A percentile compares a stretch with the other conserved stretches of the same genome.
phyloP scores from a whole-genome alignment of 2,888 invertebrate species.

The Didymodactylos carnosus region DNA sequence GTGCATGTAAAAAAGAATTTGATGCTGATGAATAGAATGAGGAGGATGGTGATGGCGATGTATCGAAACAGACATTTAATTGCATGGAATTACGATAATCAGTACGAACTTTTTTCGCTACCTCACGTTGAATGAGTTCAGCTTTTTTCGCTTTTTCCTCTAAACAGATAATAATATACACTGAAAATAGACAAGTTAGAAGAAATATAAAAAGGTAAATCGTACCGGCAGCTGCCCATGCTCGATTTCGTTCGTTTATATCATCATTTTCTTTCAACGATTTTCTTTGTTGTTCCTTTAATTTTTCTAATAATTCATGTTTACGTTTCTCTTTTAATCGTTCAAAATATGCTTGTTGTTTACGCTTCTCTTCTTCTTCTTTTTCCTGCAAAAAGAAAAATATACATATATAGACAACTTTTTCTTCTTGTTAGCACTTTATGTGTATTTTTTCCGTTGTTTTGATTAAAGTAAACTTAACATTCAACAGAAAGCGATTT shows the following conservation, averaged over 20 bases:
- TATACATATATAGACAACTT: too few species aligned
- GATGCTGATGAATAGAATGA: too few species aligned
- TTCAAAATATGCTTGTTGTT: not conserved
- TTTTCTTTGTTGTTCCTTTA: slow-evolving; percentile 13
- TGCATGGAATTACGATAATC: slow-evolving; percentile 16
- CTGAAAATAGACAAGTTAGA: not conserved
- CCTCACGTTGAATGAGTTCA: slow-evolving; percentile 28
- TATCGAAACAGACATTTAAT: not conserved
- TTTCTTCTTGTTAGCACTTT: too few species aligned
- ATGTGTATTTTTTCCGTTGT: too few species aligned
- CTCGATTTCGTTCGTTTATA: slow-evolving; percentile 19
- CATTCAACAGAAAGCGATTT: too few species aligned
- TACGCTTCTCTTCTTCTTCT: not conserved
- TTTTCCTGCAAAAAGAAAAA: not conserved
- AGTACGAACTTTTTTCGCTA: slow-evolving; percentile 30
- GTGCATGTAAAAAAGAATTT: not conserved
- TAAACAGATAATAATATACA: not conserved
- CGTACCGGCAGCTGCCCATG: slow-evolving; percentile 16
- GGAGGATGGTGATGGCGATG: not conserved
- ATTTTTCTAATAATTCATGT: slow-evolving; percentile 22
- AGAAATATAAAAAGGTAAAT: not conserved
- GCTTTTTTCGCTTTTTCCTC: slow-evolving; percentile 30
- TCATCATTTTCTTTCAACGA: slow-evolving; percentile 20
- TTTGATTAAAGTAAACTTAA: too few species aligned
- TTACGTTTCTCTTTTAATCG: slow-evolving; percentile 21